Percentiles rank a stretch among this genome's conserved stretches.
phyloP scores from a whole-genome alignment of 2,888 invertebrate genomes.

The Cheilosia impressa region DNA sequence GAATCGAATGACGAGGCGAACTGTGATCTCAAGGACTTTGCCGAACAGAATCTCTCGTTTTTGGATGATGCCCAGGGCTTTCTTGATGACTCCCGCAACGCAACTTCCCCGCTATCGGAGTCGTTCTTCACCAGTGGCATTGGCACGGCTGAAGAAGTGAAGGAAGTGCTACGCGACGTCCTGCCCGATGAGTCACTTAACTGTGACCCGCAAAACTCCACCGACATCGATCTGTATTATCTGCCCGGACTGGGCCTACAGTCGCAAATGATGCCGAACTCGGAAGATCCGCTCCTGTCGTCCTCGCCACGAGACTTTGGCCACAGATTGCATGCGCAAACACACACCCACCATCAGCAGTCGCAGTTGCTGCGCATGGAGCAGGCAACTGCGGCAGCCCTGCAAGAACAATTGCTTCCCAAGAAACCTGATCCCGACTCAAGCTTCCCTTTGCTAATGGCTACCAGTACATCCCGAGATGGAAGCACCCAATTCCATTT shows the following conservation, averaged over 20 bases:
- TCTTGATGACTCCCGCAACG: constrained; percentile 88
- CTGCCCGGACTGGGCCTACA: constrained; percentile 86
- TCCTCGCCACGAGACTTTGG: constrained; percentile 92
- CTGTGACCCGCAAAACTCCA: constrained; percentile 82
- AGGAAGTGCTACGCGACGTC: constrained; percentile 93
- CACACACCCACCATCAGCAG: constrained; percentile 79
- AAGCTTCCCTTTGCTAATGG: constrained; percentile 52
- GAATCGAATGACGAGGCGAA: constrained; percentile 80
- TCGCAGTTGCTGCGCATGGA: constrained; percentile 65
- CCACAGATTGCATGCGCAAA: constrained; percentile 78
- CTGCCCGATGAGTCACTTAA: constrained; percentile 90
- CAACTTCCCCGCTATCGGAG: constrained; percentile 92
- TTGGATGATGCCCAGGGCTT: constrained; percentile 83
- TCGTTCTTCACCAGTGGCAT: constrained; percentile 92
- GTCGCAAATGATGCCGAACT: constrained; percentile 94
- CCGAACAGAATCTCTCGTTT: constrained; percentile 82
- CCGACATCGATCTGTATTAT: constrained; percentile 83
- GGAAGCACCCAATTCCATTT: constrained; percentile 87
- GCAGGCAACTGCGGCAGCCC: constrained; percentile 37
- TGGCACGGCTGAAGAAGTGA: constrained; percentile 94
- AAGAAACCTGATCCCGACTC: constrained; percentile 49
- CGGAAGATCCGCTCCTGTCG: constrained; percentile 92
- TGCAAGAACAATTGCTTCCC: constrained; percentile 32
- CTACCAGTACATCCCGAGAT: constrained; percentile 88
- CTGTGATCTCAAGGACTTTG: constrained; percentile 82